A percentile compares a stretch with the other conserved stretches of the same genome.
These are phyloP conservation scores for Plebejus argus DNA, from an alignment of 2,888 invertebrate genomes.

Conservation along the genomic window DNA sequence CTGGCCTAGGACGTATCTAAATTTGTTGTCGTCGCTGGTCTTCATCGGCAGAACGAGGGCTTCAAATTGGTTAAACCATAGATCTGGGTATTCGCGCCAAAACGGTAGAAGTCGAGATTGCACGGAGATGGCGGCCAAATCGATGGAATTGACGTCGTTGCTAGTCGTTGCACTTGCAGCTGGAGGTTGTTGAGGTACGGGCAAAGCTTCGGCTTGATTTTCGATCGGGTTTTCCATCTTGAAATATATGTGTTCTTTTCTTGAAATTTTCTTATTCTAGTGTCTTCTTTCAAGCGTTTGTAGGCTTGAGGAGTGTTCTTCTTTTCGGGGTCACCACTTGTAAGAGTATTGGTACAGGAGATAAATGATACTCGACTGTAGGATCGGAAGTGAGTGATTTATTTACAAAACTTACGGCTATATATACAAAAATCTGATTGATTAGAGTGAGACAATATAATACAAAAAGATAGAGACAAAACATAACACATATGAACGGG, in stretches of 20 bases:
- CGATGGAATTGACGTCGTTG: background rate
- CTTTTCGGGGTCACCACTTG: too few species aligned
- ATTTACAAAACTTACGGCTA: too few species aligned
- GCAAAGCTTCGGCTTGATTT: background rate
- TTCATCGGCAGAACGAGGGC: background rate
- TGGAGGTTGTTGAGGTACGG: background rate
- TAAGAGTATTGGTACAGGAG: too few species aligned
- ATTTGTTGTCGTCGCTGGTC: constrained; percentile 29
- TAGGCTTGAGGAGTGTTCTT: too few species aligned
- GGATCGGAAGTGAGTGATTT: too few species aligned
- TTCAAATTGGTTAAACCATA: too few species aligned
- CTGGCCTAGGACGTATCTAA: constrained; percentile 34
- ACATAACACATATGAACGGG: too few species aligned
- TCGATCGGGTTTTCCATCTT: background rate
- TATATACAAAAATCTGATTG: too few species aligned
- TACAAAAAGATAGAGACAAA: too few species aligned
- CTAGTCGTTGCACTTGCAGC: background rate
- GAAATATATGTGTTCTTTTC: background rate
- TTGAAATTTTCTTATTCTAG: background rate
- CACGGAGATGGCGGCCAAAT: constrained; percentile 34
- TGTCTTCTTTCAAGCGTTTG: too few species aligned
- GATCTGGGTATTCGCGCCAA: constrained; percentile 37
- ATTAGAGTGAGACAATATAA: too few species aligned
- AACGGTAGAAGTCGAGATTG: constrained; percentile 38
- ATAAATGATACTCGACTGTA: too few species aligned